Base-by-base conservation (phyloP, 2,888 invertebrate genomes). In the Protodeltote pygarga region DNA sequence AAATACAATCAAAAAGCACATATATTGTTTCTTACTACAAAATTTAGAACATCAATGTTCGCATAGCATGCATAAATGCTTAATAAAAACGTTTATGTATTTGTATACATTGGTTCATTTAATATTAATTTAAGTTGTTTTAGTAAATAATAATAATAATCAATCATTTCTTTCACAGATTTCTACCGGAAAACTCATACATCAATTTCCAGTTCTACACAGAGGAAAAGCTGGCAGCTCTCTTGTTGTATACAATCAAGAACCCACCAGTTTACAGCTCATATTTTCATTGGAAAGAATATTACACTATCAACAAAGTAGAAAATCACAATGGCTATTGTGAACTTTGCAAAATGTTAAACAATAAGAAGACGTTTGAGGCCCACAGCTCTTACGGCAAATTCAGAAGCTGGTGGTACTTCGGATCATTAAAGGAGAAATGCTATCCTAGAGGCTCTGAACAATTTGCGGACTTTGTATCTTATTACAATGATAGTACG, bases 371-470 rank as follows among this genome's bases (percentile, higher is more conserved):
- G 0, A 68, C 58, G 25, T 55, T 74, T 21, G 27, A 46, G 0
- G 51, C 16, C 0, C 40, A 44, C 1, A 79, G 70, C 10, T 51
- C 57, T 0, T 82, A 85, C 23, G 62, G 57, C 2, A 41, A 59
- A 0, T 84, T 89, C 4, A 77, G 89, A 8, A 68, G 67, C 1
- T 90, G 90, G 90, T 90, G 90, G 90, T 80, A 76, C 19, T 46
- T 54, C 2, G 79, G 77, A 0, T 53, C 73, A 0, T 32, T 83
- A 10, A 61, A 50, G 0, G 48, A 71, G 0, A 72, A 59, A 24
- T 83, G 83, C 10, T 55, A 57, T 0, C 79, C 79, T 0, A 76
- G 69, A 61, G 79, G 85, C 0, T 64, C 75, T 0, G 75, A 79
- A 20, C 50, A 11, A 1, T 32, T 62, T 10, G 57, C 49, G 0